Percentiles rank a stretch among this genome's conserved stretches.
Conservation (phyloP, 2,888 invertebrate species). For the Scaptodrosophila latifasciaeformis region DNA sequence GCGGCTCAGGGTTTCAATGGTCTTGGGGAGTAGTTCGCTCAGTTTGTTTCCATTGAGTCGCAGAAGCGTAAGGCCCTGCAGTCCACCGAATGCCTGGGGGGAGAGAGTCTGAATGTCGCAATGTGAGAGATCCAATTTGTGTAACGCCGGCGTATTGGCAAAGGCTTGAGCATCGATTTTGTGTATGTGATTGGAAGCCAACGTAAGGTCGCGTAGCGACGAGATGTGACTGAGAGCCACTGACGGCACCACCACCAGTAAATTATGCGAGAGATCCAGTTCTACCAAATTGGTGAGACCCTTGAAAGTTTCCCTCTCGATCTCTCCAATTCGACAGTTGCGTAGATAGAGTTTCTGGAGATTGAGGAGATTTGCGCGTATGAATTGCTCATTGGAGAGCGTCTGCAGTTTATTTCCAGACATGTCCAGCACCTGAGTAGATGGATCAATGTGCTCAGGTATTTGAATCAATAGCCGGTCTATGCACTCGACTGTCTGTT, state of each 20-base stretch:
- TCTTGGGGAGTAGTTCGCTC: conserved; percentile 82
- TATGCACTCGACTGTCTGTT: conserved; percentile 93
- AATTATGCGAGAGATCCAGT: conserved; percentile 90
- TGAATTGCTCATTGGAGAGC: conserved; percentile 88
- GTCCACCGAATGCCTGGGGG: conserved; percentile 84
- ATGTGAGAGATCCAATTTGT: conserved; percentile 88
- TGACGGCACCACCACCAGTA: conserved; percentile 86
- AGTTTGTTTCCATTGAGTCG: conserved; percentile 89
- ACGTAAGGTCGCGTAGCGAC: conserved; percentile 86
- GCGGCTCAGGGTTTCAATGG: conserved; percentile 83
- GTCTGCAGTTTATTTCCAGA: conserved; percentile 91
- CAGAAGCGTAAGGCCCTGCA: conserved; percentile 84
- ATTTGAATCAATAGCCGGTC: conserved; percentile 88
- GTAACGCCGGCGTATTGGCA: conserved; percentile 83
- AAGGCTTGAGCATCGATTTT: conserved; percentile 86
- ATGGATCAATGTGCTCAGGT: conserved; percentile 89
- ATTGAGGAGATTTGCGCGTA: conserved; percentile 87
- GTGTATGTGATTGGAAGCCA: conserved; percentile 88
- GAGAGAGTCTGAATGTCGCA: conserved; percentile 88
- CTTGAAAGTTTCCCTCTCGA: conserved; percentile 88
- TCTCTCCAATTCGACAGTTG: conserved; percentile 89
- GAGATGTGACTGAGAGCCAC: conserved; percentile 86
- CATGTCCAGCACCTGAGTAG: conserved; percentile 92
- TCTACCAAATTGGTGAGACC: conserved; percentile 93
- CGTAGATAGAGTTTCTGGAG: conserved; percentile 90